Base-by-base conservation (phyloP, 2,888 invertebrate genomes). In the Drosophila imparisetae region DNA sequence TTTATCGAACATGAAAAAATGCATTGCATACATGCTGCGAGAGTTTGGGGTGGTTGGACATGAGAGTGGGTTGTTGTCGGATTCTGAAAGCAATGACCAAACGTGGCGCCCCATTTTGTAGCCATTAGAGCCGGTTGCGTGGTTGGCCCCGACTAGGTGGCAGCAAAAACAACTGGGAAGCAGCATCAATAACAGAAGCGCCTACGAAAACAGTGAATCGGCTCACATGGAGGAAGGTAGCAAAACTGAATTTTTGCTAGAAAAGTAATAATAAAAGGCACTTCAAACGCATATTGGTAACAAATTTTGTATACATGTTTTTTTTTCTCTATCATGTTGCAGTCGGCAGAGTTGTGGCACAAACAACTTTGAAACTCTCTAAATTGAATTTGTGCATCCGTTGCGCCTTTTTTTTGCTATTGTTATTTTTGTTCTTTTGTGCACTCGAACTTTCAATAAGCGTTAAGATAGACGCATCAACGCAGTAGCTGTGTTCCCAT, bases 1-100 rank as follows among this genome's bases (percentile, higher is more conserved):
- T 87, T 84, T 87, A 86, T 87, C 68, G 89, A 87, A 77, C 77
- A 75, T 84, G 82, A 83, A 80, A 86, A 81, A 89, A 72, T 66
- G 74, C 83, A 87, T 79, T 78, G 71, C 75, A 81, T 68, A 82
- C 45, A 75, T 57, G 52, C 69, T 40, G 40, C 30, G 5, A 27
- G 13, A 5, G 5, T 5, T 24, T 42, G 42, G 42, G 11, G 7
- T 15, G 54, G 2, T n/a, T 40, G 57, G 30, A 42, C 1, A 18
- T 24, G 3, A 11, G 24, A 8, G 15, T 40, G 29, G 29, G 15
- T 27, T 5, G 18, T 18, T 34, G 38, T 55, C 18, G 40, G n/a
- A 5, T 30, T 21, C 15, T 53, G 58, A 34, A 57, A 61, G 68
- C 68, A 73, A 59, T 68, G 69, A 57, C 57, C 81, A 80, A 83